Evolutionary conservation across 2,888 invertebrate genomes (phyloP).

Genomic region (Luperina testacea): DNA sequence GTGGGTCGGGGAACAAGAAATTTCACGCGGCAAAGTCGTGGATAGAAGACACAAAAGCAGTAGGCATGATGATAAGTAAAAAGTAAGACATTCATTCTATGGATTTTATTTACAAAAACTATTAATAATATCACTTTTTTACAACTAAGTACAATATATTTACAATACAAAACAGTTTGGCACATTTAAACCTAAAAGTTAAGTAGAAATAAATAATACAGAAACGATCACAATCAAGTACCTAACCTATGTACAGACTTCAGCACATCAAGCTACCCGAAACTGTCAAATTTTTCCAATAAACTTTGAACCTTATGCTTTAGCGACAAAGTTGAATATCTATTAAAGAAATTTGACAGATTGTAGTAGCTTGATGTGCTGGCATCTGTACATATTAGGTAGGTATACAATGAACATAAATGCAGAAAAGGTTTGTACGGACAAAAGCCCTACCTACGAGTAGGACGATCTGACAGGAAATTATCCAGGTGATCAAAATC

Average conservation of each 20-base stretch:
- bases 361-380: no score
- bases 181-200: no score
- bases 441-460: not conserved
- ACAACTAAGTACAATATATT: not conserved
- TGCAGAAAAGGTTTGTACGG: not conserved
- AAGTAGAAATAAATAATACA: not conserved
- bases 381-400: not conserved
- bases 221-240: not conserved
- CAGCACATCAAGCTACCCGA: no score
- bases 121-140: slow-evolving; percentile 1
- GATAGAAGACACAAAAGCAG: not conserved
- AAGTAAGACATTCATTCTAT: not conserved
- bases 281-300: no score
- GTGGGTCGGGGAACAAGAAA: no score
- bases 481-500: not conserved
- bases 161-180: slow-evolving; percentile 18
- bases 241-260: not conserved
- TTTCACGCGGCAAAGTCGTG: no score
- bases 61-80: not conserved
- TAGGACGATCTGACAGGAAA: not conserved
- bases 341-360: no score
- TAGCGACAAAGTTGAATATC: no score
- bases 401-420: not conserved
- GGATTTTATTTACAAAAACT: slow-evolving; percentile 29
- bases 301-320: no score